Percentiles rank a stretch among this genome's conserved stretches.
Conservation (phyloP, 2,797 vertebrate species). For the Xerus rutilus region DNA sequence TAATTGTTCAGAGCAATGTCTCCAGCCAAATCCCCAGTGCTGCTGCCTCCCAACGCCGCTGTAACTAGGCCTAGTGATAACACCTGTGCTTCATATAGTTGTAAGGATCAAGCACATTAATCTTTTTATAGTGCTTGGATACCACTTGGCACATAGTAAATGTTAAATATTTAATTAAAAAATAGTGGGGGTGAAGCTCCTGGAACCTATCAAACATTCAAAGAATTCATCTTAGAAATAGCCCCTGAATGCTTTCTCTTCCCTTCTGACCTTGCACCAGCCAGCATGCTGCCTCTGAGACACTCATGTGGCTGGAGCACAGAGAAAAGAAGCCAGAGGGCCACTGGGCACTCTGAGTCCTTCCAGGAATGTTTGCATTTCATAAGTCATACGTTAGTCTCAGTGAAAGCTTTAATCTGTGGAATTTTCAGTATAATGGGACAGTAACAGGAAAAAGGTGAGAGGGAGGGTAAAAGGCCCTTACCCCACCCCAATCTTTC, state of each 20-base stretch:
- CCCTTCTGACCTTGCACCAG: neutral
- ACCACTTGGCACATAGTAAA: neutral
- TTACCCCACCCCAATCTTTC: neutral
- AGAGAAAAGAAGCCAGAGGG: neutral
- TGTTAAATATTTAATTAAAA: conserved; percentile 17
- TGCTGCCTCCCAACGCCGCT: neutral
- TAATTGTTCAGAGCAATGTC: neutral
- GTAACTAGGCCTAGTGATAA: neutral
- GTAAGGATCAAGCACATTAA: neutral
- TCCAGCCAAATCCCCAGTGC: neutral
- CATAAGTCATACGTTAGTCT: neutral
- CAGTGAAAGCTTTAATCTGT: neutral
- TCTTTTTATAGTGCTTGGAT: neutral
- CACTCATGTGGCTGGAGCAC: neutral
- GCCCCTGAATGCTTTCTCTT: neutral
- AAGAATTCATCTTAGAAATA: conserved; percentile 16
- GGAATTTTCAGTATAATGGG: neutral
- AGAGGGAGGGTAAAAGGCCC: neutral
- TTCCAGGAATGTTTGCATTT: neutral
- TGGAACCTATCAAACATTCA: neutral
- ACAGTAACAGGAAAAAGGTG: neutral
- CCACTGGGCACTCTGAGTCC: neutral
- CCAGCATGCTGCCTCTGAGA: neutral
- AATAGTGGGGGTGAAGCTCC: neutral
- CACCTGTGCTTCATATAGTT: neutral